Conservation (phyloP, 2,113 vertebrate genomes). For the Aegotheles bennettii region DNA sequence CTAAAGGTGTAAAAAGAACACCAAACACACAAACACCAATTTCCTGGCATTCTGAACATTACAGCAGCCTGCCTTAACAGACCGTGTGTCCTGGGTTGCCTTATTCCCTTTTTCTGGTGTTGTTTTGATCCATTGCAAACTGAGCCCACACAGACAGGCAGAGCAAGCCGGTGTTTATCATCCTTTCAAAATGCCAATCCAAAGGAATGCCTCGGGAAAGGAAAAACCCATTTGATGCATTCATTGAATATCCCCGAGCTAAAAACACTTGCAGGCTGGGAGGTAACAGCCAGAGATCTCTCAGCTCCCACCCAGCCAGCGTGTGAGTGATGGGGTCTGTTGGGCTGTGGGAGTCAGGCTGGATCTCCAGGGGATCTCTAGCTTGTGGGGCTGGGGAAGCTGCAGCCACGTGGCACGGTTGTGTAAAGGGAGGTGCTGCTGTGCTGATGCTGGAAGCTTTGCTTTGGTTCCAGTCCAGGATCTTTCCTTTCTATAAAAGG, state of each 20-base stretch:
- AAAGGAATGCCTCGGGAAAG: background rate
- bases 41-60: background rate
- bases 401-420: background rate
- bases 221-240: background rate
- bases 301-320: background rate
- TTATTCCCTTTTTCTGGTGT: background rate
- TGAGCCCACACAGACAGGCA: background rate
- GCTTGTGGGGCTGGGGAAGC: background rate
- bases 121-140: background rate
- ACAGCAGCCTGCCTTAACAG: background rate
- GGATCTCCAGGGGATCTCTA: fast-evolving
- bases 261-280: background rate
- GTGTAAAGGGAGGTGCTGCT: background rate
- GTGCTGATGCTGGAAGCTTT: background rate
- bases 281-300: background rate
- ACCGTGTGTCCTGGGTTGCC: background rate
- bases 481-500: background rate
- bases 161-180: background rate
- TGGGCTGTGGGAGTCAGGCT: no score
- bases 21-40: background rate
- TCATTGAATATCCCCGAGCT: background rate
- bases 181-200: background rate
- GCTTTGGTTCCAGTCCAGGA: background rate
- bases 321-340: background rate
- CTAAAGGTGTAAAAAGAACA: background rate